Evolutionary conservation across 2,113 vertebrate genomes (phyloP), one percentile per base, ranked within the genome.

Genomic region (Sigmodon hispidus): DNA sequence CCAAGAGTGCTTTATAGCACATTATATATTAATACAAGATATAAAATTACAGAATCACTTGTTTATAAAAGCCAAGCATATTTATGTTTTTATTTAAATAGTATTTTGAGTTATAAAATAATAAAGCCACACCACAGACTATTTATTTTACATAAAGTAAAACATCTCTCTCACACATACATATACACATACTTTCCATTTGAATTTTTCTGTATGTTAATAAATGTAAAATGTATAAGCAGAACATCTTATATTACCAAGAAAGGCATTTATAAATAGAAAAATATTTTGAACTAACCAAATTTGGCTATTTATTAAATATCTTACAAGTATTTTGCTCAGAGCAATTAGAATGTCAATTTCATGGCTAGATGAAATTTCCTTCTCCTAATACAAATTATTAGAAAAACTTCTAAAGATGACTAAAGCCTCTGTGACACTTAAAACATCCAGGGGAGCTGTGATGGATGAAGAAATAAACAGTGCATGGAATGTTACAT

Each of bases 31-130:
- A 86, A 93, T 48, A 86, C 40, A 90, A 81, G 6, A n/a, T 40
- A 95, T 67, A 95, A 77, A 85, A 76, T 87, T 59, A 91, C 34
- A 93, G 36, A 96, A 87, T 76, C n/a, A 90, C 61, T 63, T 86
- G 76, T 84, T 40, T 89, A 43, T 50, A 91, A 34, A 90, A 96
- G 67, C 2, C 70, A 96, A 79, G 89, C 29, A 57, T 61, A 19
- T 79, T 93, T 94, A 91, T 52, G 6, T 24, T 21, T 67, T 88
- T 48, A 90, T 65, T 95, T 93, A 59, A 93, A 94, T 31, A 77
- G 3, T 65, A 95, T 86, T 96, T 59, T 91, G 63, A 96, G 48
- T 76, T 94, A 24, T 17, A 59, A 36, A 92, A 92, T 85, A 91
- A 86, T 93, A 91, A 91, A 94, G 63, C 2, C 29, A 93, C 0